Evolutionary conservation across 2,797 vertebrate species (phyloP).

Genomic region (Holocentrus rufus): DNA sequence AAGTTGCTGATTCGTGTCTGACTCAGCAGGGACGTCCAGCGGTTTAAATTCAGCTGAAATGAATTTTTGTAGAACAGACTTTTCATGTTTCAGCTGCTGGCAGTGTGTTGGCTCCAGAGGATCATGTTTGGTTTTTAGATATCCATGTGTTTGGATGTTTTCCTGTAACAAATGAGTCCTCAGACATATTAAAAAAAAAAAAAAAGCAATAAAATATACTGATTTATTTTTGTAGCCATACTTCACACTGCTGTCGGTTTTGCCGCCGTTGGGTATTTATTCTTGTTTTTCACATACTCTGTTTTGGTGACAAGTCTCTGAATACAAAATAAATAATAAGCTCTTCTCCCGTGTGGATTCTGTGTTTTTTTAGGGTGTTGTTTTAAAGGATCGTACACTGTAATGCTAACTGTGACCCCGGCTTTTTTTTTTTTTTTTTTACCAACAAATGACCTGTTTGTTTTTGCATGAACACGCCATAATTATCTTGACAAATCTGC

Average conservation of each 20-base stretch:
- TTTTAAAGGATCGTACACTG: too few species aligned
- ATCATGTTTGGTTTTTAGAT: not conserved
- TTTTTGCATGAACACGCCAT: too few species aligned
- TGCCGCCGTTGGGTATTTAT: slow-evolving; percentile 70
- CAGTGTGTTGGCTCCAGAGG: not conserved
- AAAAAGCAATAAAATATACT: slow-evolving; percentile 10
- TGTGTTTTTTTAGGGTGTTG: too few species aligned
- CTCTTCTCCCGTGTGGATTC: slow-evolving; percentile 39
- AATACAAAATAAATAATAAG: slow-evolving; percentile 61
- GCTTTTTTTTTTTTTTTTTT: too few species aligned
- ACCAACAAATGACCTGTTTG: too few species aligned
- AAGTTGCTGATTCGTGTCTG: not conserved
- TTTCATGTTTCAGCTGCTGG: not conserved
- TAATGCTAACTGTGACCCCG: too few species aligned
- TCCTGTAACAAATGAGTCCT: slow-evolving; percentile 4
- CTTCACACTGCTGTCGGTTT: slow-evolving; percentile 43
- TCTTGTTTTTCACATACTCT: slow-evolving; percentile 52
- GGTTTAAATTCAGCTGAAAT: not conserved
- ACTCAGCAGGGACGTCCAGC: too few species aligned
- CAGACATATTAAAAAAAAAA: slow-evolving; percentile 49
- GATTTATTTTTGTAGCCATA: slow-evolving; percentile 61
- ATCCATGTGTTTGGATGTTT: slow-evolving; percentile 3
- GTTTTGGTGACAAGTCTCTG: slow-evolving; percentile 64
- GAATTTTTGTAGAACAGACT: not conserved
- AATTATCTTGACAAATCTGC: too few species aligned